phyloP scores from a whole-genome alignment of 1,140 invertebrate species.

The Eumeta japonica region DNA sequence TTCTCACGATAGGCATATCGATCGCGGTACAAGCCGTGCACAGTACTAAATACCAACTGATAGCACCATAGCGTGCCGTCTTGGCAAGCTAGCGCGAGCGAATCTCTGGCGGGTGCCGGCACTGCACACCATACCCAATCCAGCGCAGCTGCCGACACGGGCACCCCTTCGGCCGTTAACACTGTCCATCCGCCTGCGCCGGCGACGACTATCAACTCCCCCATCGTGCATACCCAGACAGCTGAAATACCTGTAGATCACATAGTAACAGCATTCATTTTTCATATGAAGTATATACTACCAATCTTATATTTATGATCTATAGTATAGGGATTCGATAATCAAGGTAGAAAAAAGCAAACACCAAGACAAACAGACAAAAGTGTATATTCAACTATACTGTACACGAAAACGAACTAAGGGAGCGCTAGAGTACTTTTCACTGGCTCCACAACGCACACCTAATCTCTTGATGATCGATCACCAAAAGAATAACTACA shows the following conservation, averaged over 20 bases:
- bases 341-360: too few relatives aligned
- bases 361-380: too few relatives aligned
- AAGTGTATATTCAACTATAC: too few relatives aligned
- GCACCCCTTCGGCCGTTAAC: conserved; percentile 41
- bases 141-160: conserved; percentile 29
- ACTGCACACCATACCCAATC: conserved; percentile 50
- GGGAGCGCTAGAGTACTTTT: too few relatives aligned
- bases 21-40: conserved; percentile 93
- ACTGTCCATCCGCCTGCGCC: conserved; percentile 46
- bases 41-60: conserved; percentile 88
- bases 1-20: conserved; percentile 94
- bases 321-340: too few relatives aligned
- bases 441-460: too few relatives aligned
- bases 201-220: conserved; percentile 37
- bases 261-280: too few relatives aligned
- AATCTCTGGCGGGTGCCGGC: conserved; percentile 28
- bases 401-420: too few relatives aligned
- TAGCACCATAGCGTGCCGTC: conserved; percentile 94
- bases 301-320: conserved; percentile 1
- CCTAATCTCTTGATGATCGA: too few relatives aligned
- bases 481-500: too few relatives aligned
- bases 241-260: conserved; percentile 40
- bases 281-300: not conserved
- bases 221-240: conserved; percentile 34
- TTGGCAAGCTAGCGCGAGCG: conserved; percentile 87